These are phyloP conservation scores for Drosophila pegasa DNA, from an alignment of 2,888 invertebrate genomes.

Conservation along the genomic window DNA sequence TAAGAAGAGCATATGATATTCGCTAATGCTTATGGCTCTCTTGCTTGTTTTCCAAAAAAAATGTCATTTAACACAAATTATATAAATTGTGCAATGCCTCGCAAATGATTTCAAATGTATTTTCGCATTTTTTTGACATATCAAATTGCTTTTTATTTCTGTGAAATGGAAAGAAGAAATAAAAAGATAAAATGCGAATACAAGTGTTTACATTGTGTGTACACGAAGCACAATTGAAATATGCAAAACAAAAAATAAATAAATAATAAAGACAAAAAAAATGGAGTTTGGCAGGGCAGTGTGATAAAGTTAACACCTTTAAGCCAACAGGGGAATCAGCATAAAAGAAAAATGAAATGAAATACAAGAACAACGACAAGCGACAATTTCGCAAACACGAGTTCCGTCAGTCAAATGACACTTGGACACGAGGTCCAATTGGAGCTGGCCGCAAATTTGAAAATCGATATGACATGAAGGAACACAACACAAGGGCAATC, in stretches of 20 bases:
- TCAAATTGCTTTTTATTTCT: constrained; percentile 68
- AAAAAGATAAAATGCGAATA: constrained; percentile 43
- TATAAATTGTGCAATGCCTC: constrained; percentile 43
- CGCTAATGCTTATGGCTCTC: background rate
- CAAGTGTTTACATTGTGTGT: constrained; percentile 66
- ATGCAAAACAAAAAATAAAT: constrained; percentile 23
- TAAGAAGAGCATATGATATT: constrained; percentile 4
- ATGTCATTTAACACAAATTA: constrained; percentile 61
- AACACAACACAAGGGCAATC: constrained; percentile 59
- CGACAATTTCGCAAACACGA: constrained; percentile 67
- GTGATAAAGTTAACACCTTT: constrained; percentile 80
- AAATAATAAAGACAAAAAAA: constrained; percentile 7
- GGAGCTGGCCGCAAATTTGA: constrained; percentile 57
- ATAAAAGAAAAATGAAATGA: constrained; percentile 25
- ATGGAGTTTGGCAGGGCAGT: constrained; percentile 15
- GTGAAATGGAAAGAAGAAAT: constrained; percentile 32
- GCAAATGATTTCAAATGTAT: constrained; percentile 21
- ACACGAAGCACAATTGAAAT: constrained; percentile 43
- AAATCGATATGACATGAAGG: constrained; percentile 79
- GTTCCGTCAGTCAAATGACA: constrained; percentile 73
- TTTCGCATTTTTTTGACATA: constrained; percentile 39
- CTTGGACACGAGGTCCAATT: constrained; percentile 71
- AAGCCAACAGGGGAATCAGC: constrained; percentile 67
- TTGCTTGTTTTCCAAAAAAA: constrained; percentile 23
- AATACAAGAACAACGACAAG: constrained; percentile 26